A percentile compares a stretch with the other conserved stretches of the same genome.
These are phyloP conservation scores for Pinna nobilis DNA, from an alignment of 1,140 invertebrate species.

Conservation along the genomic window DNA sequence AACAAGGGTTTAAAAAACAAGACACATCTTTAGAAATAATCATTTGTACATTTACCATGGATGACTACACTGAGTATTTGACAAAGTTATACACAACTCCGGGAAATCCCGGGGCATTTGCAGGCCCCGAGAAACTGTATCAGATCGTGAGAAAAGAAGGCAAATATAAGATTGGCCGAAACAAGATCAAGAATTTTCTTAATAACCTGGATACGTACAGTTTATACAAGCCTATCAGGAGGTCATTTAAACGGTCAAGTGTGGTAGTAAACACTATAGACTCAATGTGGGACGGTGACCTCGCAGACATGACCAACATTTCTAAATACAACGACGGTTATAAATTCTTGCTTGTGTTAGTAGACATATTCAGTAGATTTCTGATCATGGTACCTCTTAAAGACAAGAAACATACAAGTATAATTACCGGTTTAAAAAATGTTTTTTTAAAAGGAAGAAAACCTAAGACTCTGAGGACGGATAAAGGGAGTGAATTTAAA, in stretches of 20 bases:
- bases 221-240: neutral
- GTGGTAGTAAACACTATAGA: constrained; percentile 16
- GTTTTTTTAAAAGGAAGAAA: neutral
- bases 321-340: constrained; percentile 3
- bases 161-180: constrained; percentile 11
- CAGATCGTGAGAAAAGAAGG: neutral
- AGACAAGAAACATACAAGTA: neutral
- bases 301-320: neutral
- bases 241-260: neutral
- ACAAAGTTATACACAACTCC: constrained; percentile 4
- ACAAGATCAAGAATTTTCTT: constrained; percentile 11
- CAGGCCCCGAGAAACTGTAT: constrained; percentile 18
- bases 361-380: constrained; percentile 13
- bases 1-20: neutral
- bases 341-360: constrained; percentile 1
- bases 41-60: neutral
- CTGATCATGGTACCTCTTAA: constrained; percentile 8
- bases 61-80: constrained; percentile 9
- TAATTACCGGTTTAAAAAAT: neutral
- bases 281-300: constrained; percentile 5
- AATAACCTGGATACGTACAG: constrained; percentile 9
- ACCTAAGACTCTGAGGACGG: too few relatives aligned
- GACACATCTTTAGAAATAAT: neutral
- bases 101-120: constrained; percentile 15
- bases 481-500: constrained; percentile 14